Conservation (phyloP, 1,140 invertebrate genomes). For the Aphis craccivora region DNA sequence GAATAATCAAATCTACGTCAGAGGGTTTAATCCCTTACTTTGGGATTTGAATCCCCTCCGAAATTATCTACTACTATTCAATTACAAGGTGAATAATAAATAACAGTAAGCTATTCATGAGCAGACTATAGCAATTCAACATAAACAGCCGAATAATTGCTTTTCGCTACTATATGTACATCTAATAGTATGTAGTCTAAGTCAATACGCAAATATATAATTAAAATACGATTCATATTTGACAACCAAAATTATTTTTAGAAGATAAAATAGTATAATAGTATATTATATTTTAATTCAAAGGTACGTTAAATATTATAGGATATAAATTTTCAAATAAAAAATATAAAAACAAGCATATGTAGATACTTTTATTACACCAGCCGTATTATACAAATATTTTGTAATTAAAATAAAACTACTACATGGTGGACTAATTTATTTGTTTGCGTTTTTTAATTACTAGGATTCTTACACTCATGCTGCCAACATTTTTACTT, state of each 20-base stretch:
- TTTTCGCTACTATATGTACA: background rate
- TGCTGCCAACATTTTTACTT: background rate
- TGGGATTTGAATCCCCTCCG: background rate
- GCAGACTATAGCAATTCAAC: background rate
- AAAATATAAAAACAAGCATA: background rate
- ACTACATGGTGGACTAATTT: background rate
- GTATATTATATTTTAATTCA: background rate
- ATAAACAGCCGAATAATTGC: constrained; percentile 27
- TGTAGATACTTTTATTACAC: background rate
- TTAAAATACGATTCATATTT: background rate
- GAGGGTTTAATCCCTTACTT: constrained; percentile 19
- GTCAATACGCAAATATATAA: background rate
- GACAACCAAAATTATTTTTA: background rate
- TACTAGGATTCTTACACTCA: background rate
- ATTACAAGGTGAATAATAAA: constrained; percentile 44
- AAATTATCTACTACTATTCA: constrained; percentile 38
- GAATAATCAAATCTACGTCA: background rate
- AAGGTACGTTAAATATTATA: background rate
- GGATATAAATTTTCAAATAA: background rate
- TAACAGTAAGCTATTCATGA: constrained; percentile 14
- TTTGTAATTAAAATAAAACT: constrained; percentile 4
- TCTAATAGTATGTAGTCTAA: background rate
- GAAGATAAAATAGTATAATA: background rate
- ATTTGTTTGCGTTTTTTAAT: background rate
- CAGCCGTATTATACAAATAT: background rate